Conservation (phyloP, 2,888 invertebrate species). For the Agapetus fuscipes region DNA sequence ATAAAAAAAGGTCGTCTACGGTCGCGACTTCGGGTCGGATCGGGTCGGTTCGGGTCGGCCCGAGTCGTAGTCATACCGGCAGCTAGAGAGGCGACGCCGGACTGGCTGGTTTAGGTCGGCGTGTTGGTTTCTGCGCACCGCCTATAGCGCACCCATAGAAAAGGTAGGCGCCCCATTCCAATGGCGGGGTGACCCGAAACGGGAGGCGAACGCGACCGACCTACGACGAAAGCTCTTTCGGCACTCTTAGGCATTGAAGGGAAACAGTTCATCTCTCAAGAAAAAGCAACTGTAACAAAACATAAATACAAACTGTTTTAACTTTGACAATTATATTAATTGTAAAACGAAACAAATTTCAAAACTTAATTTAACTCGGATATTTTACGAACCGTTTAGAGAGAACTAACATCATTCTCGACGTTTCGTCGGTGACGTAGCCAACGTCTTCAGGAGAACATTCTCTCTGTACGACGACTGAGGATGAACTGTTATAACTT, state of each 20-base stretch:
- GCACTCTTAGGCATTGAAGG: not conserved
- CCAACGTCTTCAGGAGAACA: too few relatives aligned
- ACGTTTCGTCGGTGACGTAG: too few relatives aligned
- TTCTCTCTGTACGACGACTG: too few relatives aligned
- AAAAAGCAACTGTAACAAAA: too few relatives aligned
- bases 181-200: not conserved
- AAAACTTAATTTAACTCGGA: too few relatives aligned
- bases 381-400: too few relatives aligned
- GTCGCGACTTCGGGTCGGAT: not conserved
- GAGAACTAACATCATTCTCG: too few relatives aligned
- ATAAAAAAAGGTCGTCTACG: not conserved
- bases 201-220: not conserved
- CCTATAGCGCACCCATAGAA: conserved; percentile 10
- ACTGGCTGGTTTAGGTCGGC: conserved; percentile 11
- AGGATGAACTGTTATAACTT: too few relatives aligned
- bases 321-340: too few relatives aligned
- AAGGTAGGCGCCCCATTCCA: not conserved
- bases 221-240: not conserved
- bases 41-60: not conserved
- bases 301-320: too few relatives aligned
- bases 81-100: conserved; percentile 11
- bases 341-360: too few relatives aligned
- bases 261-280: not conserved
- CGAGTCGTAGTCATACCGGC: conserved; percentile 3
- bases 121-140: conserved; percentile 11